Conservation (phyloP, 1,140 invertebrate species). For the Magallana ariakensis region DNA sequence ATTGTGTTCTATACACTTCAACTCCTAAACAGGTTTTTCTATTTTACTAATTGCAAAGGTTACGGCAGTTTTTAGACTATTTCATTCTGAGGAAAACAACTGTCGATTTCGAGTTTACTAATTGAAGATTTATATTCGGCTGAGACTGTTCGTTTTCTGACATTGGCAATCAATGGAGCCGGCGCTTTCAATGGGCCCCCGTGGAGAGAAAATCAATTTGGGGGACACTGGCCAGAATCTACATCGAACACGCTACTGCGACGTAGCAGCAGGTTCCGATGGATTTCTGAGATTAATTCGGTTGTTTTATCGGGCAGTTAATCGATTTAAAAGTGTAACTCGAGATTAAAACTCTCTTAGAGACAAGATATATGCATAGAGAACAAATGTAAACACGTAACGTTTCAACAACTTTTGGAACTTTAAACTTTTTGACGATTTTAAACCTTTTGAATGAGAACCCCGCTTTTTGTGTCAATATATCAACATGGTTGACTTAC, state of each 20-base stretch:
- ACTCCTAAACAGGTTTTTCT: too few relatives aligned
- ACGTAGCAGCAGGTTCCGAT: neutral
- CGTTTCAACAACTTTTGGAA: neutral
- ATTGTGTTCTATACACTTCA: too few relatives aligned
- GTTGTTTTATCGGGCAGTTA: neutral
- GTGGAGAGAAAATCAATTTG: neutral
- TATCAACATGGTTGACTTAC: neutral
- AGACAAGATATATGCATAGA: neutral
- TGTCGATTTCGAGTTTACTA: too few relatives aligned
- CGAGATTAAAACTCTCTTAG: slow-evolving; percentile 23
- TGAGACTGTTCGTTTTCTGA: neutral
- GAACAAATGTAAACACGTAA: too few relatives aligned
- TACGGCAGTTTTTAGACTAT: too few relatives aligned
- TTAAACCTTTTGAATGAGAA: neutral
- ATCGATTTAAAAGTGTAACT: slow-evolving; percentile 24
- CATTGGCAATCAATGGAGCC: neutral
- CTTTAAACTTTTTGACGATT: neutral
- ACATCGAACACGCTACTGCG: neutral
- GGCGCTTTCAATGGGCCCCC: neutral
- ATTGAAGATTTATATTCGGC: neutral
- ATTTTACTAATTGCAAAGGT: too few relatives aligned
- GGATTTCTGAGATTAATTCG: slow-evolving; percentile 6
- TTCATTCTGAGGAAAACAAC: too few relatives aligned
- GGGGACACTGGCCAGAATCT: neutral
- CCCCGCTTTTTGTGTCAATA: neutral